A percentile compares a stretch with the other conserved stretches of the same genome.
Conservation (phyloP, 2,888 invertebrate genomes). For the Acanthosepion lycidas region DNA sequence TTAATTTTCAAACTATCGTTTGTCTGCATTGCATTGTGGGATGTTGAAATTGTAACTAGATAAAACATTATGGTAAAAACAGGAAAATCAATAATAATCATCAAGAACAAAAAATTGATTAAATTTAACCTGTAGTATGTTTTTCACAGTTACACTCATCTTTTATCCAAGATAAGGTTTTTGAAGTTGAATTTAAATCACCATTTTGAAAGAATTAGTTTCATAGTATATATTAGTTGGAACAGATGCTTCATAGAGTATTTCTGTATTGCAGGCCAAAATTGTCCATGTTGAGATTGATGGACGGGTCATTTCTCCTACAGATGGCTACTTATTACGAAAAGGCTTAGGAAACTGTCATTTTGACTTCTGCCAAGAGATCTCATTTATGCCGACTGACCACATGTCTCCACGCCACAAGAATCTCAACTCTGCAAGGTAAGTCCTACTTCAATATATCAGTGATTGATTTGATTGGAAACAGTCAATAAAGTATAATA, state of each 20-base stretch:
- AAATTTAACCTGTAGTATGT: too few species aligned
- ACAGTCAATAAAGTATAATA: too few species aligned
- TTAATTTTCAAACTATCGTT: too few species aligned
- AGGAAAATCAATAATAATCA: too few species aligned
- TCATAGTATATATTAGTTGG: too few species aligned
- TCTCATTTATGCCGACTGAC: constrained; percentile 70
- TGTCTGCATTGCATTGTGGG: too few species aligned
- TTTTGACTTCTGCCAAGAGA: constrained; percentile 85
- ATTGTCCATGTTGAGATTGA: constrained; percentile 74
- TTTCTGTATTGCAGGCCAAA: constrained; percentile 68
- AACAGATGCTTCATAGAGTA: not conserved
- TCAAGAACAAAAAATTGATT: too few species aligned
- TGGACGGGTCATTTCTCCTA: constrained; percentile 71
- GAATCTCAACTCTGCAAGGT: constrained; percentile 35
- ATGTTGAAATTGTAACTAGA: too few species aligned
- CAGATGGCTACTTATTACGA: constrained; percentile 78
- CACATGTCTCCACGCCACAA: not conserved
- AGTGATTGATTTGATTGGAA: too few species aligned
- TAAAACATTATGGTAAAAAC: too few species aligned
- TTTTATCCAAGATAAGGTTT: not conserved
- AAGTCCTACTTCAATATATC: not conserved
- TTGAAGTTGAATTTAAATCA: too few species aligned
- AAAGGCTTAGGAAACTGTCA: constrained; percentile 85
- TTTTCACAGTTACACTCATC: not conserved
- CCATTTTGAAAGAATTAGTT: too few species aligned